phyloP scores from a whole-genome alignment of 2,113 vertebrate species.

The Python bivittatus region DNA sequence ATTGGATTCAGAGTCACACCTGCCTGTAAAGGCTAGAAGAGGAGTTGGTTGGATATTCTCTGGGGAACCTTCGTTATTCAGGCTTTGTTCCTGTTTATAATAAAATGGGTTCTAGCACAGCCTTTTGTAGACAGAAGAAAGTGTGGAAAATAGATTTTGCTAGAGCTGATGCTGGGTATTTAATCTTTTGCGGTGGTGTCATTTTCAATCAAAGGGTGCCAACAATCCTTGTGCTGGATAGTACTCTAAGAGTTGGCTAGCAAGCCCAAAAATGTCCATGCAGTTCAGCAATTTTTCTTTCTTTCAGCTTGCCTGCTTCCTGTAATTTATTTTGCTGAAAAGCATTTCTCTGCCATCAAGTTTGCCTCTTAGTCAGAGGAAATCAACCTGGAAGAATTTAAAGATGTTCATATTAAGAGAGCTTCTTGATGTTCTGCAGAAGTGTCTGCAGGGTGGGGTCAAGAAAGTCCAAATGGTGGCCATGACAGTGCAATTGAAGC shows the following conservation, averaged over 20 bases:
- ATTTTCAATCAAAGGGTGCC: neutral
- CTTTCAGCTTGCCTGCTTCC: neutral
- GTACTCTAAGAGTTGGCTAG: neutral
- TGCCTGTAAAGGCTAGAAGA: neutral
- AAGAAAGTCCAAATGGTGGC: neutral
- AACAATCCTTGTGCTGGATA: neutral
- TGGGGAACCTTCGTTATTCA: neutral
- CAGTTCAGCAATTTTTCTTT: conserved; percentile 1
- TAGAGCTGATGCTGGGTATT: neutral
- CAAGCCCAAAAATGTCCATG: neutral
- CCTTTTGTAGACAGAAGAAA: neutral
- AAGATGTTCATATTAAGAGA: neutral
- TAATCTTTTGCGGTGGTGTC: neutral
- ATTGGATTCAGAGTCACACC: too few relatives aligned
- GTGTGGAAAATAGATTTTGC: neutral
- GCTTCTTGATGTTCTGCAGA: neutral
- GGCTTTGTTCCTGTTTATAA: neutral
- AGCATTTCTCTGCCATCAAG: neutral
- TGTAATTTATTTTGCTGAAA: neutral
- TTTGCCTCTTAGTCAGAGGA: too few relatives aligned
- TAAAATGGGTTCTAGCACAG: neutral
- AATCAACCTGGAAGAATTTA: neutral
- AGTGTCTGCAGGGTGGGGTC: neutral
- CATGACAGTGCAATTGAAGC: too few relatives aligned
- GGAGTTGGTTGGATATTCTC: neutral